Base-by-base conservation (phyloP, 1,140 invertebrate species). In the Linepithema humile region DNA sequence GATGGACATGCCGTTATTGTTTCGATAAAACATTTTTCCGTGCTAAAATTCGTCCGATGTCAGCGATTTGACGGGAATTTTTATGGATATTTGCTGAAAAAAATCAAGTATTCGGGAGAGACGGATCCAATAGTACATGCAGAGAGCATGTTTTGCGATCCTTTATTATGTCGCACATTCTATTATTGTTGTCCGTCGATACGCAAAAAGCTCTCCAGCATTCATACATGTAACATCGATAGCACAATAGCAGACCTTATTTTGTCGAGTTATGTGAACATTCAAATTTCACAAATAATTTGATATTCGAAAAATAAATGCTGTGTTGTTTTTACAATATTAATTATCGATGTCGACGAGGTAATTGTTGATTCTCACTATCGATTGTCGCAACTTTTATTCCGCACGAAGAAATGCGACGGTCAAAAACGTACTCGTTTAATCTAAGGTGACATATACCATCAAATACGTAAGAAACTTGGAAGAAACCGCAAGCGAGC, bases 131-230 rank as follows among this genome's bases (percentile, higher is more conserved):
- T 55, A 26, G 65, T 70, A 35, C 32, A 9, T 17, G 26, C 35
- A 45, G n/a, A 82, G 23, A 38, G 69, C 40, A 23, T 26, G 55
- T 50, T 82, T 26, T 62, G 55, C 32, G 69, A 23, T n/a, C 12
- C n/a, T 45, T 32, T 84, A 84, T 78, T 78, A 67, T 48, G 38
- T 59, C 23, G 64, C n/a, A 62, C 29, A 67, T 84, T 78, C 83
- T 62, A 84, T 84, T 84, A 84, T 82, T 48, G 75, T 50, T 72
- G 55, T 64, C 64, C 62, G 43, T 32, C 43, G 65, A 72, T 78
- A 70, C 40, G 75, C 57, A 20, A 40, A 57, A 65, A 43, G 26
- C 32, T 3, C 29, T 15, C 20, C 17, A n/a, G 15, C 50, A 5
- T 15, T 26, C 15, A 32, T 10, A 60, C 43, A 50, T 23, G 15